Percentiles rank a stretch among this genome's conserved stretches.
Conservation (phyloP, 2,113 vertebrate species). For the Chitala chitala region DNA sequence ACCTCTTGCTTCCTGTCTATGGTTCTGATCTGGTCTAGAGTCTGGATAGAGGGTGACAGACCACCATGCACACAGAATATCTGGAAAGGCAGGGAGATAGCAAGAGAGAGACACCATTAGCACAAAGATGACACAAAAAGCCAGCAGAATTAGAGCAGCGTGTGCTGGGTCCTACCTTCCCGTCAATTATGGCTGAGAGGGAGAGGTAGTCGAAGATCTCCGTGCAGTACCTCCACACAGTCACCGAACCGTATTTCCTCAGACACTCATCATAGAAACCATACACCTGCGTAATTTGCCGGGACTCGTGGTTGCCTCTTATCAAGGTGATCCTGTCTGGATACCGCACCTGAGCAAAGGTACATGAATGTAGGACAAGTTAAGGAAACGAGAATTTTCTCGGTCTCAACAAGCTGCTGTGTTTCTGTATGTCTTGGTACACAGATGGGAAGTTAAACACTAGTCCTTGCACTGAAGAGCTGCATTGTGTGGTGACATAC, state of each 20-base stretch:
- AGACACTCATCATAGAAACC: conserved; percentile 94
- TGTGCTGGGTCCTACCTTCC: conserved; percentile 71
- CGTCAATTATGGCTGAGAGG: conserved; percentile 89
- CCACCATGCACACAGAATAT: conserved; percentile 87
- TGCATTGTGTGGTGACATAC: too few species aligned
- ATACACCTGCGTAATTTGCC: conserved; percentile 91
- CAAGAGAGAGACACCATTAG: neutral
- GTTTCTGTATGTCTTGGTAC: too few species aligned
- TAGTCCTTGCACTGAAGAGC: too few species aligned
- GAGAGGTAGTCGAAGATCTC: conserved; percentile 96
- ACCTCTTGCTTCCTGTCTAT: conserved; percentile 95
- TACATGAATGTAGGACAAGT: too few species aligned
- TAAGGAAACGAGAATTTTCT: too few species aligned
- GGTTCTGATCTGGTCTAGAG: conserved; percentile 89
- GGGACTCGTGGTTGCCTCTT: conserved; percentile 88
- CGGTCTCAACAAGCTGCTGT: too few species aligned
- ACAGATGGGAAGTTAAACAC: too few species aligned
- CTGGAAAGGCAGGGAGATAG: too few species aligned
- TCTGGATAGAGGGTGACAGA: conserved; percentile 90
- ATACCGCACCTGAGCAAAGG: conserved; percentile 94
- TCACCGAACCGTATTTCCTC: conserved; percentile 89
- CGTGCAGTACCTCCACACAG: conserved; percentile 93
- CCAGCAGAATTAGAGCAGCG: too few species aligned
- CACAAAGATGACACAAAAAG: neutral
- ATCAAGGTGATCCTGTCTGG: conserved; percentile 91